Base-by-base conservation (phyloP, 2,888 invertebrate genomes). In the Corythucha ciliata region DNA sequence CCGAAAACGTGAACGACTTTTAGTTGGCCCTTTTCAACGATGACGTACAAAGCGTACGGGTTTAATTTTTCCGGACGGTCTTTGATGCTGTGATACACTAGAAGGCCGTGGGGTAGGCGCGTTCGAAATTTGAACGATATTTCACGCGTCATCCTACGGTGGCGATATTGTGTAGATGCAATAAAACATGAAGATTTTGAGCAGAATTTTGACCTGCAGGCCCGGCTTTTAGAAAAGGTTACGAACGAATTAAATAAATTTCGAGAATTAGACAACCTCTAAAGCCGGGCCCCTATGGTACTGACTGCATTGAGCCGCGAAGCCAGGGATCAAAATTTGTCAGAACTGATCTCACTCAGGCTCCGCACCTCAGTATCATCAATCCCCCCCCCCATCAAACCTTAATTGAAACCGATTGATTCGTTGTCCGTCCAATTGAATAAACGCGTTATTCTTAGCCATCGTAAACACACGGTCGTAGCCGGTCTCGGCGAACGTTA, bases 1-100 rank as follows among this genome's bases (percentile, higher is more conserved):
- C 89, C 89, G 66, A 89, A 90, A 22, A 90, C 88, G 67, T 91
- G 90, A 7, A 90, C 89, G 50, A 91, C 87, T 74, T 90, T 90
- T 16, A 91, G 71, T 69, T 89, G 87, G 16, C 90, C 91, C 66
- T 90, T 90, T 67, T 90, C 89, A 20, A 91, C 86, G 64, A 90
- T 90, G 29, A 91, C 84, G 67, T 91, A 91, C 18, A 91, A 72
- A 40, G 91, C 91, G 65, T 91, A 91, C 0, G 89, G 88, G 62
- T 87, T 86, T 66, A 90, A 76, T 54, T 83, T 81, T 47, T 82
- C 79, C 5, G 87, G 87, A 6, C 73, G 67, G 66, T 88, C 85
- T 68, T 88, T 87, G 21, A 90, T 88, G 65, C 90, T 89, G 68
- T 91, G 90, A 67, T 90, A 91, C 10, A 90, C 87, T 45, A 91